Conservation (phyloP, 2,113 vertebrate genomes). For the Urocolius indicus region DNA sequence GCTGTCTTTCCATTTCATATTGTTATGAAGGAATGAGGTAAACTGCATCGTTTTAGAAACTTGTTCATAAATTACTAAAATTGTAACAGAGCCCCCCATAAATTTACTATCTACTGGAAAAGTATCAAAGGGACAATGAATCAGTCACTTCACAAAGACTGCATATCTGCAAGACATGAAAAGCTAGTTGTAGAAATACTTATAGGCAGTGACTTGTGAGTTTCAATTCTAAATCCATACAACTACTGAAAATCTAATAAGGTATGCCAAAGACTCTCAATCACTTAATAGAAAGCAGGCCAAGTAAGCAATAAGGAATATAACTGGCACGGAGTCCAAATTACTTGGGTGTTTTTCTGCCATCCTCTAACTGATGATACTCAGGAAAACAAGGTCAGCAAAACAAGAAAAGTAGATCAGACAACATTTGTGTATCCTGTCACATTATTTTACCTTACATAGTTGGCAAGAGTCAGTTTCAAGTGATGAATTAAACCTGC, state of each 20-base stretch:
- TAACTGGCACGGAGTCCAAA: background rate
- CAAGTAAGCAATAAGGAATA: background rate
- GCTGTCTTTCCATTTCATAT: background rate
- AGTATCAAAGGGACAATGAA: background rate
- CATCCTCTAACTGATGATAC: background rate
- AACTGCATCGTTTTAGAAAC: background rate
- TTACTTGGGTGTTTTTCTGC: background rate
- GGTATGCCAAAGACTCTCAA: background rate
- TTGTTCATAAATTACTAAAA: background rate
- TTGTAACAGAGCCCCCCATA: background rate
- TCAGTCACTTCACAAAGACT: background rate
- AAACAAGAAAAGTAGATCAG: background rate
- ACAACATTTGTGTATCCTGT: background rate
- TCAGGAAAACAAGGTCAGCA: background rate
- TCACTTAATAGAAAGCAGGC: background rate
- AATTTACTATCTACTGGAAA: background rate
- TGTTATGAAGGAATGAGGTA: background rate
- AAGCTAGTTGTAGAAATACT: background rate
- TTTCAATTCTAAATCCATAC: background rate
- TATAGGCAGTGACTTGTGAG: accelerated
- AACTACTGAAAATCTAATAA: background rate
- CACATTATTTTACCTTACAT: background rate
- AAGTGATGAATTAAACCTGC: background rate
- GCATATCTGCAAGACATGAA: background rate
- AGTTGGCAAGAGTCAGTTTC: background rate